phyloP scores from a whole-genome alignment of 2,797 vertebrate genomes.

The Aratinga solstitialis region DNA sequence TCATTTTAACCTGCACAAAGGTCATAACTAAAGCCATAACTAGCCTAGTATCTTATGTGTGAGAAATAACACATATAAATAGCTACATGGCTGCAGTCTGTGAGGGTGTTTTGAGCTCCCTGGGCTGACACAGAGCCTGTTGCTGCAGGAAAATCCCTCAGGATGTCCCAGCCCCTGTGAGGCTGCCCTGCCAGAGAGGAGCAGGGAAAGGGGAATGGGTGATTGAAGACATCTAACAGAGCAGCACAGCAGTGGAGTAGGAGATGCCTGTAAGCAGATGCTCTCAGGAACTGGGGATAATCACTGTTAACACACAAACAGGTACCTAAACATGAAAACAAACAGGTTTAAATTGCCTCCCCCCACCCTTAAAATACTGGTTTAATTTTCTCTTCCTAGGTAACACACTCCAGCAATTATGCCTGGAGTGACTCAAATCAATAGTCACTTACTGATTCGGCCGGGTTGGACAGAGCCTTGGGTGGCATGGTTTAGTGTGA shows the following conservation, averaged over 20 bases:
- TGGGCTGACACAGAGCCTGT: not conserved
- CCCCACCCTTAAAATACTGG: rapidly evolving
- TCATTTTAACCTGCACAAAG: not conserved
- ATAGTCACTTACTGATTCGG: not conserved
- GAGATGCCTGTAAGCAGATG: rapidly evolving
- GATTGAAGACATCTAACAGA: not conserved
- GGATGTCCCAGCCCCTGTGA: not conserved
- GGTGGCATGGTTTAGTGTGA: no score
- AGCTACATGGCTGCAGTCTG: not conserved
- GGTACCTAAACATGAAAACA: not conserved
- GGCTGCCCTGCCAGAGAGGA: not conserved
- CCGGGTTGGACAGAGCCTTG: no score
- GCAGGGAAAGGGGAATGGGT: rapidly evolving
- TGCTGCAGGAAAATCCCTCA: not conserved
- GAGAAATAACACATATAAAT: not conserved
- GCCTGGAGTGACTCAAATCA: not conserved
- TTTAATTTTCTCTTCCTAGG: no score
- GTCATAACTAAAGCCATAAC: not conserved
- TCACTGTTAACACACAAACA: not conserved
- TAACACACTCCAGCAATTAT: not conserved
- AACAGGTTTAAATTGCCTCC: not conserved
- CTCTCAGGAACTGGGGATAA: not conserved
- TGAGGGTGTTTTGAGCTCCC: not conserved
- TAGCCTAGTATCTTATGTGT: rapidly evolving
- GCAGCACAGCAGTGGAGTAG: not conserved